Evolutionary conservation across 2,888 invertebrate species (phyloP), one percentile per base, ranked within the genome.

Genomic region (Pandemis cinnamomeana): DNA sequence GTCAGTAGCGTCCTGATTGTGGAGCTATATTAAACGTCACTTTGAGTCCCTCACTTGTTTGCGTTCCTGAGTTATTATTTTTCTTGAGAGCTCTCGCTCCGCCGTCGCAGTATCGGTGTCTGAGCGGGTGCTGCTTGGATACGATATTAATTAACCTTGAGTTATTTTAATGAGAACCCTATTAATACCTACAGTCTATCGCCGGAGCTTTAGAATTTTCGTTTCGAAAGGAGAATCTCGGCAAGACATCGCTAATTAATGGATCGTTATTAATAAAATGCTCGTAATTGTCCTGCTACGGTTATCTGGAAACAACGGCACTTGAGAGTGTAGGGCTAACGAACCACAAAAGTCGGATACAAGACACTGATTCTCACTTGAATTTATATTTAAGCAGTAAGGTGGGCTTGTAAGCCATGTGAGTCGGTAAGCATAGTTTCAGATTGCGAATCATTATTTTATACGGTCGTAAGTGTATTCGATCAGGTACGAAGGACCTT

Each of bases 311-410:
- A 63, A 71, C 58, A 71, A 66, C 11, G n/a, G 44, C 15, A 51
- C 58, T 51, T 27, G 51, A 51, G 61, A 67, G 67, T 61, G 44
- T 70, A 53, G 13, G n/a, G 71, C 67, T 61, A 61, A 72, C 71
- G 61, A 67, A 67, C 71, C 71, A 72, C 67, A 53, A 61, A 67
- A 55, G 61, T 53, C 67, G 61, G 61, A 72, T 67, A 61, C 51
- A 61, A 71, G 48, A 58, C 46, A 46, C 55, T 67, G 67, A 71
- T 71, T 66, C 51, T 15, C 27, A 60, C 60, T 71, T 41, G 20
- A 71, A 71, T 66, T 64, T 46, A 71, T 71, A 66, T 66, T 55
- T 36, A 13, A 71, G 48, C 46, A 67, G 66, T 48, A 66, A 67
- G 66, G 60, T 51, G 44, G 41, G 66, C 36, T 46, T 48, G 66